Evolutionary conservation across 2,797 vertebrate genomes (phyloP).

Genomic region (Spheniscus humboldti): DNA sequence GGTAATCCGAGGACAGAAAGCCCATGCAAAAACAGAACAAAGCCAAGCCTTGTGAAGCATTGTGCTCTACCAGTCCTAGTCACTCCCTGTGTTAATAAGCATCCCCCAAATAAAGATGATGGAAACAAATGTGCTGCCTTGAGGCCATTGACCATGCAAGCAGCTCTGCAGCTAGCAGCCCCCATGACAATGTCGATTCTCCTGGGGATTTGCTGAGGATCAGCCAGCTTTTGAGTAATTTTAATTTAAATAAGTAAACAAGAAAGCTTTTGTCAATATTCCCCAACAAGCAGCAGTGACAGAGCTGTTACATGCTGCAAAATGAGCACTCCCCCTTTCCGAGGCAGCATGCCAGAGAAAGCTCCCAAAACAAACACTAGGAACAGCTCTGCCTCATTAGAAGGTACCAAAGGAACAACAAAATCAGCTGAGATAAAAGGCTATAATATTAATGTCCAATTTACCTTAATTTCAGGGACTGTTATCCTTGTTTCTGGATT

Average conservation of each 20-base stretch:
- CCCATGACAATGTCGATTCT: not conserved
- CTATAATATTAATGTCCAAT: not conserved
- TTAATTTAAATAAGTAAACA: constrained; percentile 21
- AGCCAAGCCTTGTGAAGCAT: not conserved
- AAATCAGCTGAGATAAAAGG: not conserved
- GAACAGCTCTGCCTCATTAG: not conserved
- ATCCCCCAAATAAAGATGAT: not conserved
- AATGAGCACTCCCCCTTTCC: not conserved
- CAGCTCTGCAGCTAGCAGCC: not conserved
- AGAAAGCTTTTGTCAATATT: constrained; percentile 26
- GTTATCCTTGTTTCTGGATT: constrained; percentile 90
- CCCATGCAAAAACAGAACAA: not conserved
- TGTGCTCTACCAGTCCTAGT: not conserved
- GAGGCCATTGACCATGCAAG: not conserved
- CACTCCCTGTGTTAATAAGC: not conserved
- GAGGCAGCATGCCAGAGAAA: not conserved
- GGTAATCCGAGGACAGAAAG: not conserved
- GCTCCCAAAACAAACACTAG: not conserved
- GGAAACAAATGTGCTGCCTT: not conserved
- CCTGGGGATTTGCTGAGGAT: not conserved
- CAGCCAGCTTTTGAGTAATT: not conserved
- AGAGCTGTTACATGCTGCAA: not conserved
- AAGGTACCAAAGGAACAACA: not conserved
- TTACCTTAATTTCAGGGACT: constrained; percentile 93
- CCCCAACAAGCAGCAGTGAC: not conserved